Conservation (phyloP, 2,888 invertebrate genomes). For the Ichneumon xanthorius region DNA sequence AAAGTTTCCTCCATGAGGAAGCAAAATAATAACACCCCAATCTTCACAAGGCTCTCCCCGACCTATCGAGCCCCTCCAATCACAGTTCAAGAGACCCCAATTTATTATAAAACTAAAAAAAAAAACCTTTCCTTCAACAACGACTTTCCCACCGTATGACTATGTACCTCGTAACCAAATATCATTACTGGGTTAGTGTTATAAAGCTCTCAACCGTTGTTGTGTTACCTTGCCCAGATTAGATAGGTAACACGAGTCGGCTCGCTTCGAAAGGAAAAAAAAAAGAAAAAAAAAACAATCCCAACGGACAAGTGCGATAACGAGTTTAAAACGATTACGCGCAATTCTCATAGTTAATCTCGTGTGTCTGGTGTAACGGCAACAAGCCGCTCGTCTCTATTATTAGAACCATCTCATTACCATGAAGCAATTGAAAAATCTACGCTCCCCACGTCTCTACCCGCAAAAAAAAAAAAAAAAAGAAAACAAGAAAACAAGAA, state of each 20-base stretch:
- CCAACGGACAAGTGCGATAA: constrained; percentile 56
- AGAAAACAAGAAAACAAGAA: neutral
- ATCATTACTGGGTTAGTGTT: constrained; percentile 55
- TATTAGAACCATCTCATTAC: constrained; percentile 49
- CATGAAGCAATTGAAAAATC: neutral
- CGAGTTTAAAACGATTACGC: constrained; percentile 53
- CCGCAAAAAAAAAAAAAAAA: too few species aligned
- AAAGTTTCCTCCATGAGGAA: too few species aligned
- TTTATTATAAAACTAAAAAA: too few species aligned
- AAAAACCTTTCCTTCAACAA: too few species aligned
- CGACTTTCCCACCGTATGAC: neutral
- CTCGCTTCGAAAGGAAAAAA: neutral
- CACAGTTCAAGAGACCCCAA: too few species aligned
- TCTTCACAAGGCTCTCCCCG: too few species aligned
- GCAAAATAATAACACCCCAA: too few species aligned
- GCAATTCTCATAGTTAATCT: constrained; percentile 50
- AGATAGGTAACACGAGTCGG: constrained; percentile 55
- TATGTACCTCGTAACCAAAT: constrained; percentile 1
- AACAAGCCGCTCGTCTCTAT: constrained; percentile 43
- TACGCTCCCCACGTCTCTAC: neutral
- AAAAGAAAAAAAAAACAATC: constrained; percentile 31
- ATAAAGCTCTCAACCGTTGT: constrained; percentile 9
- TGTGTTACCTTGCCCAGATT: constrained; percentile 52
- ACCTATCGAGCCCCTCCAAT: too few species aligned
- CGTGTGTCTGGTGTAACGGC: constrained; percentile 42